Base-by-base conservation (phyloP, 1,140 invertebrate species). In the Orius laevigatus region DNA sequence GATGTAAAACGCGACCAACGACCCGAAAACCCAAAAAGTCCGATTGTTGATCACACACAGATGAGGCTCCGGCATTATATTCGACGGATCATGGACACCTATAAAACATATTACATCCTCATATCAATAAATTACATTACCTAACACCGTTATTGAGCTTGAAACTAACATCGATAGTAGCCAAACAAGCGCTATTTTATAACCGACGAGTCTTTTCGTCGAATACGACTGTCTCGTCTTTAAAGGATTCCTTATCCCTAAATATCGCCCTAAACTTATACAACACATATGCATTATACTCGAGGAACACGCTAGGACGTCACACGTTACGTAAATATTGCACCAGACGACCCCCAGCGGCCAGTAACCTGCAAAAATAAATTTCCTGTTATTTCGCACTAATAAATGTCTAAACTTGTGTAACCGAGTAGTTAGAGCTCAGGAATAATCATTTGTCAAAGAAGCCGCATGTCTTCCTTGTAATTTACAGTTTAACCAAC, bases 201-300 rank as follows among this genome's bases (percentile, higher is more conserved):
- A 71, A 18, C 78, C 75, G 6, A 88, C 81, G 50, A 84, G 68
- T 35, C 80, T 71, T 57, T 82, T 83, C 1, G 83, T 85, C 14
- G 76, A 79, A 50, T 60, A 61, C 45, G 72, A 75, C 58, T 79
- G 80, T 14, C 85, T 67, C 9, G 81, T 85, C 56, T 79, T 82
- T 53, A 96, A 65, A 1, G 91, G 91, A 64, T 88, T 87, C 31
- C 86, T 71, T 50, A 96, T 93, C 36, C 88, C 88, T 50, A 93
- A 64, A 65, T 92, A 96, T 57, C 91, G 76, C 51, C 89, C 88
- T 53, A 96, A 71, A 33, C 84, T 89, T 62, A 96, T 95, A 66
- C 89, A 91, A 62, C 89, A 92, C 88, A 96, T 94, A 72, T 96
- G 92, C 76, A 93, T 82, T 60, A 96, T 96, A 57, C 84, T 89